Conservation (phyloP, 53 echinoderm and acorn worm species). For the Holothuria leucospilota region DNA sequence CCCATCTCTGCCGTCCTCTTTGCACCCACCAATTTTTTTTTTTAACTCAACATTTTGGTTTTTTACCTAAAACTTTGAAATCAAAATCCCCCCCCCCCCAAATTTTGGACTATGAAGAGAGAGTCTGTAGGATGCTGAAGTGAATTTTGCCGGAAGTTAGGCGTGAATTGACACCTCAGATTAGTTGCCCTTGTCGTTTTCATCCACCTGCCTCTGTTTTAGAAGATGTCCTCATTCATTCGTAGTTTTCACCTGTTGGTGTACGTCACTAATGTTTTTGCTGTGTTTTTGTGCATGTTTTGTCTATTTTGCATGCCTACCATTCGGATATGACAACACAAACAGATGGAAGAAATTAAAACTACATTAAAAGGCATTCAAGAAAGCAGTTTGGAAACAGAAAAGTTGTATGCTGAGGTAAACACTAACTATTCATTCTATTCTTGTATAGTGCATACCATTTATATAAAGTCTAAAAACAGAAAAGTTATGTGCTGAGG, state of each 20-base stretch:
- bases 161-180: conserved; percentile 10
- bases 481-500: too few species aligned
- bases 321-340: conserved; percentile 21
- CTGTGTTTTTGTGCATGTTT: conserved; percentile 40
- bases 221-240: neutral
- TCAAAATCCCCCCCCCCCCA: too few species aligned
- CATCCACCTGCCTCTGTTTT: neutral
- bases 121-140: neutral
- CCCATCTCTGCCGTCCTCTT: too few species aligned
- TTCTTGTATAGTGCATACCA: too few species aligned
- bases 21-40: too few species aligned
- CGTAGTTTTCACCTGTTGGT: neutral
- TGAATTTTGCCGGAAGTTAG: neutral
- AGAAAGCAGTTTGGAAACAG: conserved; percentile 3
- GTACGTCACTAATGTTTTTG: neutral
- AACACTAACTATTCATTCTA: neutral
- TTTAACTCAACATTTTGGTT: too few species aligned
- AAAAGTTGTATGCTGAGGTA: conserved; percentile 12
- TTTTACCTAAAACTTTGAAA: too few species aligned
- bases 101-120: too few species aligned
- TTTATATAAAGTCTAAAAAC: too few species aligned
- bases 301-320: conserved; percentile 15
- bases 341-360: conserved; percentile 23
- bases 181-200: neutral
- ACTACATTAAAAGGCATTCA: neutral